A percentile compares a stretch with the other conserved stretches of the same genome.
Evolutionary conservation across 2,797 vertebrate genomes (phyloP).

Genomic region (Cryptoprocta ferox): DNA sequence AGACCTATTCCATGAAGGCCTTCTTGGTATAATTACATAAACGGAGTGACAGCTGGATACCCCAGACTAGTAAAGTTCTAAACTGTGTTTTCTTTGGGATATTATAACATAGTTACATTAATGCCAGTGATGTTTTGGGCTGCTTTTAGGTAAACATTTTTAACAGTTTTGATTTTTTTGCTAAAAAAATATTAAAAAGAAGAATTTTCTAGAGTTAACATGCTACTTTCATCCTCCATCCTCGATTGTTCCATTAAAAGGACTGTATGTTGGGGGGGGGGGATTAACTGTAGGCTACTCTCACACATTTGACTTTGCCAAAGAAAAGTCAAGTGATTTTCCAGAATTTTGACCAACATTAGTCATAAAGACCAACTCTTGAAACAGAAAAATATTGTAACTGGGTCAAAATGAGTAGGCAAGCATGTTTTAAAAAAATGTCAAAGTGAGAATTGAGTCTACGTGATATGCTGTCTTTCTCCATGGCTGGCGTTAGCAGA

Average conservation of each 20-base stretch:
- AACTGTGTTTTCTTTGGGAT: neutral
- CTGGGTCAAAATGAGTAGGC: neutral
- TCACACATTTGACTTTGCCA: neutral
- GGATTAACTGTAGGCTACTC: neutral
- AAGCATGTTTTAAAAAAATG: neutral
- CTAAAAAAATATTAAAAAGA: neutral
- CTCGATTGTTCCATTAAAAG: neutral
- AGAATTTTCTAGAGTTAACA: neutral
- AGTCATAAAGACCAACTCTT: neutral
- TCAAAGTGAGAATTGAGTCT: neutral
- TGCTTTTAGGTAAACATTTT: neutral
- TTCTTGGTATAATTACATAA: neutral
- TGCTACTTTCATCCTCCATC: neutral
- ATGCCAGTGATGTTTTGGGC: neutral
- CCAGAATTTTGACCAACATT: neutral
- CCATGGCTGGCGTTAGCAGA: neutral
- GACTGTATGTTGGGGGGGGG: neutral
- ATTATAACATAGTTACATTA: neutral
- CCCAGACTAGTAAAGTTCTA: neutral
- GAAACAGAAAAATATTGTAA: neutral
- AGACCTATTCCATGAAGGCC: neutral
- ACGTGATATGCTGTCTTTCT: rapidly evolving
- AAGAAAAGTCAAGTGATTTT: neutral
- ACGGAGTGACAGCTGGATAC: no score
- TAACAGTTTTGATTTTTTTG: neutral